A percentile compares a stretch with the other conserved stretches of the same genome.
These are phyloP conservation scores for Amphimedon queenslandica DNA, from an alignment of 37 sponge, comb jelly and placozoan species.

Conservation along the genomic window DNA sequence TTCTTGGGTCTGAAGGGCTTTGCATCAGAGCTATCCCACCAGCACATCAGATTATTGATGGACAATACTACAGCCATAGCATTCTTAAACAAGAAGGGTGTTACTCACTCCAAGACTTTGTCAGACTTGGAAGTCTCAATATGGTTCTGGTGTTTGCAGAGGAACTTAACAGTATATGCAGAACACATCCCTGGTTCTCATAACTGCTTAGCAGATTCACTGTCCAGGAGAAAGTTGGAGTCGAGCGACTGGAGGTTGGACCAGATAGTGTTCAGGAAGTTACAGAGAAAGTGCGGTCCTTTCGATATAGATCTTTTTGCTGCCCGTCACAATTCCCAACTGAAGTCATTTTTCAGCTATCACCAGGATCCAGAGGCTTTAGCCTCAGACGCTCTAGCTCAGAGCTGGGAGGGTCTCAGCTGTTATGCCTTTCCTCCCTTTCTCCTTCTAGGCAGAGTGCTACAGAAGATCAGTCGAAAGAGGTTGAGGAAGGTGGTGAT, in stretches of 20 bases:
- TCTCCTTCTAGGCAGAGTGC: slow-evolving; percentile 31
- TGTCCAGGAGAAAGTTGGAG: slow-evolving; percentile 12
- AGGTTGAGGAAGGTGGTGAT: slow-evolving; percentile 13
- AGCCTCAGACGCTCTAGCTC: slow-evolving; percentile 33
- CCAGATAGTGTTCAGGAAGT: neutral
- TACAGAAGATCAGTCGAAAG: slow-evolving; percentile 29
- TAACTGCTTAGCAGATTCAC: slow-evolving; percentile 22
- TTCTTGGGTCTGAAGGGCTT: slow-evolving; percentile 38
- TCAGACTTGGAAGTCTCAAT: neutral
- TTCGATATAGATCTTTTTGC: slow-evolving; percentile 44
- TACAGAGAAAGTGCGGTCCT: slow-evolving; percentile 14
- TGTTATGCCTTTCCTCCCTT: slow-evolving; percentile 65
- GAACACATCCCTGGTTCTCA: slow-evolving; percentile 36
- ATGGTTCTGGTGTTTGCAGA: slow-evolving; percentile 51
- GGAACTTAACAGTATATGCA: slow-evolving; percentile 32
- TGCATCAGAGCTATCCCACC: slow-evolving; percentile 5
- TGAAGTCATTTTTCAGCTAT: slow-evolving; percentile 34
- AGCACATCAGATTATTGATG: slow-evolving; percentile 24
- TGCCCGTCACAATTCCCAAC: slow-evolving; percentile 45
- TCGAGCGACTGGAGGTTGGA: slow-evolving; percentile 40
- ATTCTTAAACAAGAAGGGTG: slow-evolving; percentile 51
- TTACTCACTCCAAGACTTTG: slow-evolving; percentile 14
- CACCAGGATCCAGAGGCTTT: slow-evolving; percentile 37
- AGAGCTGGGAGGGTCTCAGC: slow-evolving; percentile 7
- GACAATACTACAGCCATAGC: slow-evolving; percentile 43